Percentiles rank a stretch among this genome's conserved stretches.
Conservation (phyloP, 2,113 vertebrate genomes). For the Plotosus lineatus region DNA sequence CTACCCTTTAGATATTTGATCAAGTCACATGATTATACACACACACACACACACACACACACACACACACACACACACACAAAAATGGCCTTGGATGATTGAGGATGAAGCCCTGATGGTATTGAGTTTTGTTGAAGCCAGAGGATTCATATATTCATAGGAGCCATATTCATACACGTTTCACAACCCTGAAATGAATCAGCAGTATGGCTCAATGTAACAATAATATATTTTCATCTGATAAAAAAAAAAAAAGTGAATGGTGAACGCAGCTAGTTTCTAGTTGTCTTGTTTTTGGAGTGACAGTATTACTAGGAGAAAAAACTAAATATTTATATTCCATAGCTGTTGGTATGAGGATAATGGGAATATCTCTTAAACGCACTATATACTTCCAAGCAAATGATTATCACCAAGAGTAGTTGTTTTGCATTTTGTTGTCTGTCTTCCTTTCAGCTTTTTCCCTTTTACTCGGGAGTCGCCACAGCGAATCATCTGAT, state of each 20-base stretch:
- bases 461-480: no score
- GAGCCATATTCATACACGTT: no score
- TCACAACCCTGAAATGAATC: background rate
- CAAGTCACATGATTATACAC: constrained; percentile 1
- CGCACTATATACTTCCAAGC: background rate
- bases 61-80: no score
- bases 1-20: constrained; percentile 11
- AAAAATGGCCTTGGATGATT: background rate
- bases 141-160: no score
- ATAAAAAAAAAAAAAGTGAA: background rate
- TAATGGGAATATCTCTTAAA: background rate
- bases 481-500: no score
- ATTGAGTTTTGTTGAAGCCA: background rate
- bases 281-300: background rate
- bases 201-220: background rate
- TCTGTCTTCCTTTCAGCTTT: no score
- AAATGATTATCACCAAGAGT: background rate
- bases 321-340: background rate
- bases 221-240: background rate
- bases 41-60: no score
- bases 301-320: background rate
- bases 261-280: background rate
- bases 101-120: background rate
- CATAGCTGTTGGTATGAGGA: background rate
- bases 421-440: background rate